Conservation (phyloP, 2,888 invertebrate species). For the Cybosia mesomella region DNA sequence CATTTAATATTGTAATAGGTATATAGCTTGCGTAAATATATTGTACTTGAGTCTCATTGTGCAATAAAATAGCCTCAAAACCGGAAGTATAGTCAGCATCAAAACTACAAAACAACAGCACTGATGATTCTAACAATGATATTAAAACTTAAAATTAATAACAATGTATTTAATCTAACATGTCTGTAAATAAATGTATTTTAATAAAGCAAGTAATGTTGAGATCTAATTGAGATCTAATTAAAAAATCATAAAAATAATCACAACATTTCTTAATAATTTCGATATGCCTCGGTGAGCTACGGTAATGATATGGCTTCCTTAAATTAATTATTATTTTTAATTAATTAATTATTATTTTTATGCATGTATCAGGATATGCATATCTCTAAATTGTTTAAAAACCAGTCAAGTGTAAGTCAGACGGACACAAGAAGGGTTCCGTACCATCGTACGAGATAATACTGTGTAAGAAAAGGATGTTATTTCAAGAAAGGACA, state of each 20-base stretch:
- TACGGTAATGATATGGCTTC: constrained; percentile 1
- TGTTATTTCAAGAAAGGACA: neutral
- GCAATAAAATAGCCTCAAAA: neutral
- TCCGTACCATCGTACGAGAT: too few species aligned
- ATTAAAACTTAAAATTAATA: constrained; percentile 5
- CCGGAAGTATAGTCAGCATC: neutral
- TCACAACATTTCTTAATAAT: neutral
- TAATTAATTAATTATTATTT: neutral
- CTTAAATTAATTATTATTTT: neutral
- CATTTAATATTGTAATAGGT: too few species aligned
- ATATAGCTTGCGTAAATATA: too few species aligned
- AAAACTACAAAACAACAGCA: neutral
- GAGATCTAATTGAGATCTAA: constrained; percentile 38
- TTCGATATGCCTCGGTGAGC: constrained; percentile 11
- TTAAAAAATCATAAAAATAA: constrained; percentile 10
- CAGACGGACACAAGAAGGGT: too few species aligned
- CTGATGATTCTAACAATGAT: constrained; percentile 1
- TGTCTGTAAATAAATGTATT: constrained; percentile 24
- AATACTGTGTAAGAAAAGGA: neutral
- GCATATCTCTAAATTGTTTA: too few species aligned
- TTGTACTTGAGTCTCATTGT: neutral
- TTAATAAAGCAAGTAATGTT: constrained; percentile 17
- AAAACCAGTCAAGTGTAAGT: too few species aligned
- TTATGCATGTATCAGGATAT: neutral
- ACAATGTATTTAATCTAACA: neutral